Evolutionary conservation across 2,797 vertebrate species (phyloP), one percentile per base, ranked within the genome.

Genomic region (Lophotriccus pileatus): DNA sequence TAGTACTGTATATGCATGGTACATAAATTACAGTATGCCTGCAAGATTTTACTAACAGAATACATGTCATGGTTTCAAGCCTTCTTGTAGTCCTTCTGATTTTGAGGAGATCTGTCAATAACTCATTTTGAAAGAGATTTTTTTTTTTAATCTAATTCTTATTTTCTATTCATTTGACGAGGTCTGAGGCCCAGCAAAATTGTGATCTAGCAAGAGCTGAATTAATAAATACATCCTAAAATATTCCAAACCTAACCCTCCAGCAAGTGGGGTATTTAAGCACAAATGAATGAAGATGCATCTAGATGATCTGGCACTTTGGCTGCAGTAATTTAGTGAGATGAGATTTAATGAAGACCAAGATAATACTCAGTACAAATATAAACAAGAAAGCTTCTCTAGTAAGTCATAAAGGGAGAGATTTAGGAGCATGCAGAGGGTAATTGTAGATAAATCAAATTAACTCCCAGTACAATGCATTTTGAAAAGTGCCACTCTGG

Each of bases 391-490:
- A 74, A 74, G 23, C 62, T 85, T 83, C n/a, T 14, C 81, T 80
- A 62, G 64, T 58, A 80, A 89, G 64, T 95, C 84, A 93, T 89
- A 94, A 89, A 90, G 34, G 30, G 82, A 72, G 49, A 94, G 84
- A 96, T 94, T 95, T 95, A 97, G 86, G 81, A 94, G 81, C 56
- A 87, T 36, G 30, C 44, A 84, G 88, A 82, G 87, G n/a, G 28
- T 91, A 92, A 91, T 73, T 93, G 84, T 78, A 89, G 94, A 94
- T 94, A 97, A 92, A 95, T 96, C 94, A 95, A 77, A 95, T 64
- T 52, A 89, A 84, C 46, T 79, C 63, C 43, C 49, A 64, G 28
- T 47, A 87, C 50, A 91, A 69, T 78, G 20, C 32, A 72, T 87
- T 94, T 87, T 89, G 53, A 89, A 82, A 96, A 92, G 75, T 89